Base-by-base conservation (phyloP, 1,140 invertebrate species). In the Augochlora pura region DNA sequence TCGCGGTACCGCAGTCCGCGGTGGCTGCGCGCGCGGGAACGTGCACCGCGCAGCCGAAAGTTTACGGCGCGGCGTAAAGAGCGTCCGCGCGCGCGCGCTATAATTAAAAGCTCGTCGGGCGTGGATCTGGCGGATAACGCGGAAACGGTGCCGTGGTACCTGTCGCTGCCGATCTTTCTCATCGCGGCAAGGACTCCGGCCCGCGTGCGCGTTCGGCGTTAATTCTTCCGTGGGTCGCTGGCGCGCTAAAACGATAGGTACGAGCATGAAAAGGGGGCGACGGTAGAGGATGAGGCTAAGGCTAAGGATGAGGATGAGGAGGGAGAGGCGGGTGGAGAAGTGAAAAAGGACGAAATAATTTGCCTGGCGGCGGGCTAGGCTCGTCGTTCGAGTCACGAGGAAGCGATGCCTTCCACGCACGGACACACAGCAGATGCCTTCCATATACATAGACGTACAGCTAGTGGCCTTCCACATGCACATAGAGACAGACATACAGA, bases 81-180 rank as follows among this genome's bases (percentile, higher is more conserved):
- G n/a, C n/a, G n/a, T n/a, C n/a, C n/a, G n/a, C n/a, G n/a, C n/a
- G n/a, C n/a, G n/a, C 27, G 18, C 18, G 10, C 32, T 14, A 32
- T 65, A 72, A 78, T 72, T 64, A 78, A 68, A 2, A 32, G 12
- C 25, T 59, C 49, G n/a, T 18, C 25, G 23, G 54, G 54, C 54
- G 54, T 57, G n/a, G 18, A 57, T n/a, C 54, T n/a, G 49, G 18
- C 39, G 27, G 32, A 1, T 57, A 71, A n/a, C 23, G 4, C 49
- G 38, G 68, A 54, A 42, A 52, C 60, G n/a, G 52, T 49, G 59
- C 66, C 66, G 66, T 77, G 66, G 67, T 70, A 70, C 66, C 74
- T 72, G 76, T 78, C 68, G 49, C 49, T 60, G 39, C 1, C 21
- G 25, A 64, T 65, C 68, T 8, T 78, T 78, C 76, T 78, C 69